phyloP scores from a whole-genome alignment of 1,140 invertebrate genomes.

The Euura lappo region DNA sequence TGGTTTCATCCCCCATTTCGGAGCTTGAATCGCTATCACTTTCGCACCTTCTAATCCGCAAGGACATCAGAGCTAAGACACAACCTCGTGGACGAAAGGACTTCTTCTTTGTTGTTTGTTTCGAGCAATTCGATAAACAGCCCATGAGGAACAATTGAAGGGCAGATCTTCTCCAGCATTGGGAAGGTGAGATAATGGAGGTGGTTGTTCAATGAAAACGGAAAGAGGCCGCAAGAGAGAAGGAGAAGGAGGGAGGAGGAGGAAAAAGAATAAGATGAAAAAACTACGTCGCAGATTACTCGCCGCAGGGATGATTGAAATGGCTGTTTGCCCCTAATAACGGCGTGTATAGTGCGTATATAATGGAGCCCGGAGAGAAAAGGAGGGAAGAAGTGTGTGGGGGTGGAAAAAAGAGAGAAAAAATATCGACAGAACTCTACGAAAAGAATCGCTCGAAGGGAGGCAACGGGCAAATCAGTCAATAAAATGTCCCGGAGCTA shows the following conservation, averaged over 20 bases:
- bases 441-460: background rate
- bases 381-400: background rate
- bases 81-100: background rate
- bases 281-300: no score
- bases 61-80: background rate
- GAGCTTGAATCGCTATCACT: background rate
- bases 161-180: background rate
- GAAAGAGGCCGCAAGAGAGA: background rate
- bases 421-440: background rate
- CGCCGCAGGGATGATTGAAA: no score
- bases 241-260: background rate
- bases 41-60: background rate
- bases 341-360: background rate
- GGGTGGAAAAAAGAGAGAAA: background rate
- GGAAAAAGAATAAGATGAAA: no score
- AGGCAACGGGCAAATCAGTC: background rate
- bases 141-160: slow-evolving; percentile 1
- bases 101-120: background rate
- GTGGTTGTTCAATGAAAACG: background rate
- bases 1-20: background rate
- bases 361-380: background rate
- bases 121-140: background rate
- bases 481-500: background rate
- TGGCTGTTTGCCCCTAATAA: no score
- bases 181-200: background rate